phyloP scores from a whole-genome alignment of 1,140 invertebrate genomes.

The Riptortus pedestris region DNA sequence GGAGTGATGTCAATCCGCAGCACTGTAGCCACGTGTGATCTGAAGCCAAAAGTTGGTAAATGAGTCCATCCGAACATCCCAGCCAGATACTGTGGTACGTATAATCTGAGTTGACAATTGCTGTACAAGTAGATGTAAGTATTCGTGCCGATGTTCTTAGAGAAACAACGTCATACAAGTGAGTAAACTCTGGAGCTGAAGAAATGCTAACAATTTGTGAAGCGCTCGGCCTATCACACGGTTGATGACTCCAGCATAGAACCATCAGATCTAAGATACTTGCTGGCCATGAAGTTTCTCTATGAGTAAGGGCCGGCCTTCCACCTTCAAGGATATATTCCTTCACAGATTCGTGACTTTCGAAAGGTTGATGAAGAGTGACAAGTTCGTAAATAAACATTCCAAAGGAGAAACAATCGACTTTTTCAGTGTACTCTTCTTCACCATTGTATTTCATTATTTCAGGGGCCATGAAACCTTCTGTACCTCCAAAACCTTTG shows the following conservation, averaged over 20 bases:
- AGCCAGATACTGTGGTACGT: conserved; percentile 31
- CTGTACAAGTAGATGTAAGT: conserved; percentile 37
- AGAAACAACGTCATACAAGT: conserved; percentile 70
- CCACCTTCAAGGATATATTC: conserved; percentile 91
- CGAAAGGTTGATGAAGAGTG: conserved; percentile 86
- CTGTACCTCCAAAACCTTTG: conserved; percentile 94
- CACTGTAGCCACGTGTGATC: conserved; percentile 33
- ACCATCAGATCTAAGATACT: conserved; percentile 92
- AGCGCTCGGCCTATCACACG: conserved; percentile 76
- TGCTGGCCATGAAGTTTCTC: conserved; percentile 74
- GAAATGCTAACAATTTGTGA: conserved; percentile 87
- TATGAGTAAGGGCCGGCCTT: conserved; percentile 71
- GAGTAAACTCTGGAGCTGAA: conserved; percentile 83
- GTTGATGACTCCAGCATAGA: conserved; percentile 84
- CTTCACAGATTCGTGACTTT: conserved; percentile 89
- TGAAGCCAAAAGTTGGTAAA: conserved; percentile 32
- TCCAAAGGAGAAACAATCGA: conserved; percentile 98
- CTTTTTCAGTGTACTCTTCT: conserved; percentile 97
- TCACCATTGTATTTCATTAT: conserved; percentile 97
- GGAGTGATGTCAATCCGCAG: conserved; percentile 20
- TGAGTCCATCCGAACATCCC: conserved; percentile 31
- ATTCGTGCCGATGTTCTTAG: conserved; percentile 49
- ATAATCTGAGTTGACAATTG: conserved; percentile 24
- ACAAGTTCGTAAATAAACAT: conserved; percentile 97
- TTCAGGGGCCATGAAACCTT: conserved; percentile 98